These are phyloP conservation scores for Coenonympha glycerion DNA, from an alignment of 2,888 invertebrate species.

Conservation along the genomic window DNA sequence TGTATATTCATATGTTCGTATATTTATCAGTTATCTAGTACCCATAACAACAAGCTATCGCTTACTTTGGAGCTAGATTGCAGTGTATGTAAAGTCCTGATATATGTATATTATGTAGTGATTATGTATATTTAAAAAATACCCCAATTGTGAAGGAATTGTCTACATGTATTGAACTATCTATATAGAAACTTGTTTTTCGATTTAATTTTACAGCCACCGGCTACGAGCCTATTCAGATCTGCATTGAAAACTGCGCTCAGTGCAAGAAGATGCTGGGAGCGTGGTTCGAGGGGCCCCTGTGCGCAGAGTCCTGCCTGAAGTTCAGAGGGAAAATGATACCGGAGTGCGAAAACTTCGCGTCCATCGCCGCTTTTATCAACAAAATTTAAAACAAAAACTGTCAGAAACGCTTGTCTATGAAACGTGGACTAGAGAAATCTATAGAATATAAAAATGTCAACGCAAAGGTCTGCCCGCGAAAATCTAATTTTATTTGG, in stretches of 20 bases:
- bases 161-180: too few relatives aligned
- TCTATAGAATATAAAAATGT: too few relatives aligned
- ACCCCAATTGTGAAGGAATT: too few relatives aligned
- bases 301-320: constrained; percentile 89
- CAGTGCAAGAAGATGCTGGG: constrained; percentile 94
- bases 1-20: too few relatives aligned
- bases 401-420: neutral
- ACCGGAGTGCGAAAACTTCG: constrained; percentile 89
- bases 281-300: constrained; percentile 88
- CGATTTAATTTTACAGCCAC: constrained; percentile 43
- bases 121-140: too few relatives aligned
- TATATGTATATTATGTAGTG: too few relatives aligned
- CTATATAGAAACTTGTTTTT: constrained; percentile 2
- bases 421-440: constrained; percentile 2
- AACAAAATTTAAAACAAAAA: constrained; percentile 50
- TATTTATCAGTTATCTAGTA: too few relatives aligned
- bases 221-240: constrained; percentile 77
- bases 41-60: too few relatives aligned
- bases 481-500: too few relatives aligned
- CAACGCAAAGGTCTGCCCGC: too few relatives aligned
- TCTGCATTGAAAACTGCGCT: constrained; percentile 90
- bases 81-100: too few relatives aligned
- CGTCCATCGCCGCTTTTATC: constrained; percentile 87
- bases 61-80: too few relatives aligned
- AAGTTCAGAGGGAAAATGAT: constrained; percentile 88